Conservation (phyloP, 2,797 vertebrate species). For the Bothrops alternatus region DNA sequence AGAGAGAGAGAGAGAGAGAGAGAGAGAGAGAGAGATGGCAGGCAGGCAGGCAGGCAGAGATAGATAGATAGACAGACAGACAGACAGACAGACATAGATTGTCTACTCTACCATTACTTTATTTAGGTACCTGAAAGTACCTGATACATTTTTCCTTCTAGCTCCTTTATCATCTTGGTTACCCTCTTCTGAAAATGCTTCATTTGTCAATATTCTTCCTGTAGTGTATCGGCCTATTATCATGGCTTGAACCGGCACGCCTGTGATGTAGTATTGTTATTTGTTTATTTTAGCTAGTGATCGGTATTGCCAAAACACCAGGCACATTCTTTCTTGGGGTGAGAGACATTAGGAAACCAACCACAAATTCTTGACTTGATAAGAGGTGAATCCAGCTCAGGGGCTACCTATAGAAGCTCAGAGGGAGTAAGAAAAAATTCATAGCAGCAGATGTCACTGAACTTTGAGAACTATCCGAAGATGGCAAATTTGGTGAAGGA, state of each 20-base stretch:
- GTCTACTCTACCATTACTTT: neutral
- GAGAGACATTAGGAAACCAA: neutral
- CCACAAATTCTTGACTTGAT: neutral
- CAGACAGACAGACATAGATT: too few species aligned
- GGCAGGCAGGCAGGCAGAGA: too few species aligned
- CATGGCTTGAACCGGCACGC: neutral
- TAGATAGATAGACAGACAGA: too few species aligned
- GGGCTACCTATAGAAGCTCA: neutral
- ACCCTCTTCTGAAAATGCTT: neutral
- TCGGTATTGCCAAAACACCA: neutral
- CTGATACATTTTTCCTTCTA: neutral
- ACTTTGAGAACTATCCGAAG: neutral
- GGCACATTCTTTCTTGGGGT: neutral
- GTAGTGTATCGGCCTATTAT: neutral
- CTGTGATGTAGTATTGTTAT: neutral
- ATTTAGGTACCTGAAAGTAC: neutral
- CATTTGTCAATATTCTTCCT: neutral
- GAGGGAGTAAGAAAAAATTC: neutral
- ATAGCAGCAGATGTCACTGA: neutral
- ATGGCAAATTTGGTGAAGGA: neutral
- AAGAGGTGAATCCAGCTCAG: neutral
- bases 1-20: too few species aligned
- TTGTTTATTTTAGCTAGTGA: neutral
- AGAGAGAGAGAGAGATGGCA: accelerated
- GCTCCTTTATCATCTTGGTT: neutral